Conservation (phyloP, 1,140 invertebrate species). For the Achatina immaculata region DNA sequence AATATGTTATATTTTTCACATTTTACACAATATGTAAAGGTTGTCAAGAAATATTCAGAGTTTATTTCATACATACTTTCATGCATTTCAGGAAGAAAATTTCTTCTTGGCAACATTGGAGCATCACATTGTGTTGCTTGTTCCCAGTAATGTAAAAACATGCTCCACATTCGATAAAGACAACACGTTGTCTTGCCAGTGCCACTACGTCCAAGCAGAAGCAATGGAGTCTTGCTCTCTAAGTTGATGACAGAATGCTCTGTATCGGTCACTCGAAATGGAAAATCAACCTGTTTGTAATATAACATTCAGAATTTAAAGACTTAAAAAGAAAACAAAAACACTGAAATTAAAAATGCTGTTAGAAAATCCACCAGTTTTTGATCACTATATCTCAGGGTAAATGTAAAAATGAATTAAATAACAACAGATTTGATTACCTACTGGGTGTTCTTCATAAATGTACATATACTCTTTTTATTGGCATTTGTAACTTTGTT, state of each 20-base stretch:
- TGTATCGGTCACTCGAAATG: constrained; percentile 65
- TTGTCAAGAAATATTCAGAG: too few relatives aligned
- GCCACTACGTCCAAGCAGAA: constrained; percentile 65
- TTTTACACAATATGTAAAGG: too few relatives aligned
- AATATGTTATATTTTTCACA: too few relatives aligned
- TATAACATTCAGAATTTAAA: too few relatives aligned
- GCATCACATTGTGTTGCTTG: constrained; percentile 33
- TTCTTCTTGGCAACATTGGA: constrained; percentile 26
- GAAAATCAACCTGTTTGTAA: constrained; percentile 59
- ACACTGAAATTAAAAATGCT: too few relatives aligned
- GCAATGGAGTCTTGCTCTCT: constrained; percentile 53
- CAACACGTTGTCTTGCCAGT: constrained; percentile 69
- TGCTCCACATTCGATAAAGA: constrained; percentile 64
- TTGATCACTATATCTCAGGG: too few relatives aligned
- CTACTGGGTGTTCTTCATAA: too few relatives aligned
- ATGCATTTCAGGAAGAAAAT: not conserved
- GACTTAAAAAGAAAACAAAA: not conserved
- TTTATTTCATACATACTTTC: constrained; percentile 5
- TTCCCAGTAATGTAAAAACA: constrained; percentile 62
- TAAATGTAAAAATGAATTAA: too few relatives aligned
- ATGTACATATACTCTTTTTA: too few relatives aligned
- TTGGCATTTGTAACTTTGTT: too few relatives aligned
- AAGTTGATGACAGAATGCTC: constrained; percentile 67
- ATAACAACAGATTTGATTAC: too few relatives aligned
- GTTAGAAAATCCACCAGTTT: too few relatives aligned